A percentile compares a stretch with the other conserved stretches of the same genome.
phyloP scores from a whole-genome alignment of 1,140 invertebrate species.

The Hormaphis cornu region DNA sequence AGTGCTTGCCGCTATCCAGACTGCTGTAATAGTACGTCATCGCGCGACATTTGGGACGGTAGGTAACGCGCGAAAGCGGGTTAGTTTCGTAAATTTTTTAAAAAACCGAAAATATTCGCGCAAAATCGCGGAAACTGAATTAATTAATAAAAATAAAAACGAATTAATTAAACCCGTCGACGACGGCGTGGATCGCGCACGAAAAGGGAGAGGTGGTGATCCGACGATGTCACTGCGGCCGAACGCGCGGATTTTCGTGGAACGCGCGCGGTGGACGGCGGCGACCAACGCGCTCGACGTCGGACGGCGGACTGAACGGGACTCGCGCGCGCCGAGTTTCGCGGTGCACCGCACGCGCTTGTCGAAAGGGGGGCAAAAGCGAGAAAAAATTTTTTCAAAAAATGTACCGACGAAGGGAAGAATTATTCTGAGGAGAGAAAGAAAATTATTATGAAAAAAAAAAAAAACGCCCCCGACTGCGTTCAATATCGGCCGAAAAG shows the following conservation, averaged over 20 bases:
- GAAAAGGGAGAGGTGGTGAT: too few relatives aligned
- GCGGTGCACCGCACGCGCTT: not conserved
- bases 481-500: too few relatives aligned
- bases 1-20: not conserved
- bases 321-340: conserved; percentile 13
- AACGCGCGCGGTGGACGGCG: not conserved
- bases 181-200: too few relatives aligned
- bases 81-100: too few relatives aligned
- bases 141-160: too few relatives aligned
- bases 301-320: conserved; percentile 13
- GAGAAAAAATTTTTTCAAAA: not conserved
- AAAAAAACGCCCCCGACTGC: too few relatives aligned
- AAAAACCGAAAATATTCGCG: not conserved
- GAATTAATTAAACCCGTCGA: too few relatives aligned
- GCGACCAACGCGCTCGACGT: conserved; percentile 20
- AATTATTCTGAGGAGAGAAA: too few relatives aligned
- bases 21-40: conserved; percentile 20
- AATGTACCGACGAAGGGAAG: not conserved
- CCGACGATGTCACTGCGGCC: too few relatives aligned
- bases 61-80: not conserved
- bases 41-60: not conserved
- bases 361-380: too few relatives aligned
- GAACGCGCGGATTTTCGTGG: not conserved
- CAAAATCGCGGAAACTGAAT: not conserved
- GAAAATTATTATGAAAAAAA: too few relatives aligned